Evolutionary conservation across 64 coral and sea anemone species (phyloP).

Genomic region (Dendronephthya gigantea): DNA sequence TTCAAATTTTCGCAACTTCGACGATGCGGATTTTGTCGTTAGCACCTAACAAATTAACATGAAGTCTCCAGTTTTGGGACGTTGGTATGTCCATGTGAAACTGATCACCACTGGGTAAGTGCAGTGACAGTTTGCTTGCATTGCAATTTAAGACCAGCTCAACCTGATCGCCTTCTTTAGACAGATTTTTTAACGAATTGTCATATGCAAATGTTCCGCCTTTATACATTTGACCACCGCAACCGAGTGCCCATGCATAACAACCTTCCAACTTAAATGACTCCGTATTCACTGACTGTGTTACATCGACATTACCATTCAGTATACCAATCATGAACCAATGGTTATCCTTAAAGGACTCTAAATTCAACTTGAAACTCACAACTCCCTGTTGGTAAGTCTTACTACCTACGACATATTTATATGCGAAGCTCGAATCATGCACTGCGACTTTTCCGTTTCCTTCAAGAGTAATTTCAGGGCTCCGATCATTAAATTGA

Average conservation of each 20-base stretch:
- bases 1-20: too few species aligned
- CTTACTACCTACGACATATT: not conserved
- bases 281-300: not conserved
- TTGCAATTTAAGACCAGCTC: too few species aligned
- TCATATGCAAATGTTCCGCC: not conserved
- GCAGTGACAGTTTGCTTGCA: too few species aligned
- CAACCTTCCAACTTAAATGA: not conserved
- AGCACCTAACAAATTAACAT: too few species aligned
- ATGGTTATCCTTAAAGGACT: not conserved
- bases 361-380: not conserved
- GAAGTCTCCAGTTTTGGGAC: too few species aligned
- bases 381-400: not conserved
- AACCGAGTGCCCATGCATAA: not conserved
- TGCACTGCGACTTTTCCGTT: not conserved
- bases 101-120: too few species aligned
- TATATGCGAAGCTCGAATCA: not conserved
- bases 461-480: not conserved
- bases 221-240: not conserved
- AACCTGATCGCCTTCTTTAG: too few species aligned
- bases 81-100: too few species aligned
- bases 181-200: too few species aligned
- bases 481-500: not conserved
- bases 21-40: too few species aligned
- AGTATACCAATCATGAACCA: not conserved
- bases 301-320: not conserved